Evolutionary conservation across 2,888 invertebrate species (phyloP).

Genomic region (Agriopis leucophaearia): DNA sequence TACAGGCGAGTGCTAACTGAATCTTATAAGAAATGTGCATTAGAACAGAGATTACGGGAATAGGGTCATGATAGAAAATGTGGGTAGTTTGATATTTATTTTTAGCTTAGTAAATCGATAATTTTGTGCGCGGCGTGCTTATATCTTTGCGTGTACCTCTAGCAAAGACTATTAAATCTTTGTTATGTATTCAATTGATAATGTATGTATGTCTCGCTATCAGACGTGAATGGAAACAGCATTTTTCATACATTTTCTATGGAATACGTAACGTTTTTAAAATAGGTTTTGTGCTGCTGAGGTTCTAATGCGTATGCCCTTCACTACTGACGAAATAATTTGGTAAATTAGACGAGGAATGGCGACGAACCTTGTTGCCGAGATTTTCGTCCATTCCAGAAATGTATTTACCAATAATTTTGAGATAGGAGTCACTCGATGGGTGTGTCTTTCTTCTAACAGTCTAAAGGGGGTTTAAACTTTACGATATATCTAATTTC

Average conservation of each 20-base stretch:
- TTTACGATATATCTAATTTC: slow-evolving; percentile 2
- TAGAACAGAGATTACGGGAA: slow-evolving; percentile 7
- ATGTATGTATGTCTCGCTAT: no score
- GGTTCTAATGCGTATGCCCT: not conserved
- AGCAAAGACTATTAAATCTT: no score
- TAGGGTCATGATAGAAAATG: slow-evolving; percentile 1
- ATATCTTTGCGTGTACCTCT: no score
- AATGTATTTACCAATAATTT: not conserved
- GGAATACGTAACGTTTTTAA: no score
- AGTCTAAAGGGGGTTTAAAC: slow-evolving; percentile 2
- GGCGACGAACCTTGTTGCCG: not conserved
- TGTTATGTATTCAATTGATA: no score
- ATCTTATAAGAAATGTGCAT: not conserved
- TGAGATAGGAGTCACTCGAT: not conserved
- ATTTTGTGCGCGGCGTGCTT: not conserved
- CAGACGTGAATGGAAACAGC: no score
- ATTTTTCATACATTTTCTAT: no score
- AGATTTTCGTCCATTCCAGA: not conserved
- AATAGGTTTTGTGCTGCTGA: no score
- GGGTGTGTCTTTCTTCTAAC: not conserved
- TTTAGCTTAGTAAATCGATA: not conserved
- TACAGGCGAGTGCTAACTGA: not conserved
- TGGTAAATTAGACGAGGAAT: not conserved
- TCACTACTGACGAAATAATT: not conserved
- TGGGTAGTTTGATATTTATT: slow-evolving; percentile 18